phyloP scores from a whole-genome alignment of 2,888 invertebrate genomes.

The Phyllotreta cruciferae region DNA sequence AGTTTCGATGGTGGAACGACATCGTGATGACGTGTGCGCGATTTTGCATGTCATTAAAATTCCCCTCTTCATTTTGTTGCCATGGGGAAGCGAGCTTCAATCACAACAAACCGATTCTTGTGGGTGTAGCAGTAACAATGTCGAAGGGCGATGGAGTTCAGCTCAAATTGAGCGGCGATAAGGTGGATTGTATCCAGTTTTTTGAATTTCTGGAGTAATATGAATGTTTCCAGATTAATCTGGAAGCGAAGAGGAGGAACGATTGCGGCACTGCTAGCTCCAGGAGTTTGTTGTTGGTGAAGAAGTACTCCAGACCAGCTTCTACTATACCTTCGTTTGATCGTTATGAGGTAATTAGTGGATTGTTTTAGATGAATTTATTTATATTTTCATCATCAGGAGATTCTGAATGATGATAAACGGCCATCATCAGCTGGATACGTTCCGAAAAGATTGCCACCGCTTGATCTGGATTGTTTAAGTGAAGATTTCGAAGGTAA shows the following conservation, averaged over 20 bases:
- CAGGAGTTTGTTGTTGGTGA: slow-evolving; percentile 47
- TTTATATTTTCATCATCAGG: slow-evolving; percentile 26
- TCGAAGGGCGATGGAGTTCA: slow-evolving; percentile 32
- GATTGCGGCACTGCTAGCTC: slow-evolving; percentile 50
- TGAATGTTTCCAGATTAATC: slow-evolving; percentile 50
- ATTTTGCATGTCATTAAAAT: no score
- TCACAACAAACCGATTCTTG: no score
- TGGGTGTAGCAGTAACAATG: slow-evolving; percentile 6
- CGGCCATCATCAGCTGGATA: slow-evolving; percentile 55
- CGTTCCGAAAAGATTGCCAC: slow-evolving; percentile 38
- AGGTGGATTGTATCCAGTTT: no score
- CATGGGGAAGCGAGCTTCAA: no score
- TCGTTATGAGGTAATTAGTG: slow-evolving; percentile 30
- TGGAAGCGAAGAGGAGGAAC: slow-evolving; percentile 48
- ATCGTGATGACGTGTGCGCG: no score
- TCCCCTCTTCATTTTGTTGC: no score
- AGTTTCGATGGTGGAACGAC: no score
- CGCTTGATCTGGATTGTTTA: no score
- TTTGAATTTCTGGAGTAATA: slow-evolving; percentile 53
- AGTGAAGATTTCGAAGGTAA: slow-evolving; percentile 47
- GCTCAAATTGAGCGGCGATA: slow-evolving; percentile 39
- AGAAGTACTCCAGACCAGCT: slow-evolving; percentile 49
- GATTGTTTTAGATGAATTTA: neutral
- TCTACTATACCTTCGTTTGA: slow-evolving; percentile 53
- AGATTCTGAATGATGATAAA: slow-evolving; percentile 31